A percentile compares a stretch with the other conserved stretches of the same genome.
Conservation (phyloP, 2,113 vertebrate genomes). For the Megaptera novaeangliae region DNA sequence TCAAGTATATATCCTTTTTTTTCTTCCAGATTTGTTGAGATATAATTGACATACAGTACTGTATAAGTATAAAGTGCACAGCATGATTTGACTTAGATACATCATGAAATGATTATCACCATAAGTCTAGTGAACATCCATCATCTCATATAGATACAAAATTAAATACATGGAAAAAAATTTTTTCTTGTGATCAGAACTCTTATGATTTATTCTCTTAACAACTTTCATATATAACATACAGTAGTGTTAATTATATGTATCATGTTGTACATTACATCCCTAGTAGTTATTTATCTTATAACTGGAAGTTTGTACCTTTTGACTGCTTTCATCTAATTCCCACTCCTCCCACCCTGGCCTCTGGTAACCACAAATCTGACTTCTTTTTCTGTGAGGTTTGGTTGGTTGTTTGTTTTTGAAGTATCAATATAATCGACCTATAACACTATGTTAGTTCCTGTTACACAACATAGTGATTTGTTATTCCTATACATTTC, state of each 20-base stretch:
- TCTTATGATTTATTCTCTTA: neutral
- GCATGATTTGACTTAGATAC: neutral
- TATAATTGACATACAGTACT: neutral
- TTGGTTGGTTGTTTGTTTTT: neutral
- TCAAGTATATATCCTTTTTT: neutral
- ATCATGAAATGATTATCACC: neutral
- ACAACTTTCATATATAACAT: neutral
- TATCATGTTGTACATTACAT: neutral
- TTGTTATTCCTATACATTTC: neutral
- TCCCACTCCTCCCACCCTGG: neutral
- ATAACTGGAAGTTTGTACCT: neutral
- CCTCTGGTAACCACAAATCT: neutral
- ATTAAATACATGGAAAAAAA: neutral
- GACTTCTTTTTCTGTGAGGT: neutral
- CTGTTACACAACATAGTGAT: neutral
- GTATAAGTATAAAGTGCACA: neutral
- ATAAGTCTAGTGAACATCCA: neutral
- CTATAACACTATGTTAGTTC: neutral
- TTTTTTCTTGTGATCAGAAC: neutral
- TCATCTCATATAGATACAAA: neutral
- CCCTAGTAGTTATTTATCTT: neutral
- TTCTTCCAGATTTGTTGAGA: neutral
- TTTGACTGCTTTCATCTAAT: neutral
- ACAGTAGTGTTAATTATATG: neutral
- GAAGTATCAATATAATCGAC: neutral